Conservation (phyloP, 2,888 invertebrate species). For the Eurytoma adleriae region DNA sequence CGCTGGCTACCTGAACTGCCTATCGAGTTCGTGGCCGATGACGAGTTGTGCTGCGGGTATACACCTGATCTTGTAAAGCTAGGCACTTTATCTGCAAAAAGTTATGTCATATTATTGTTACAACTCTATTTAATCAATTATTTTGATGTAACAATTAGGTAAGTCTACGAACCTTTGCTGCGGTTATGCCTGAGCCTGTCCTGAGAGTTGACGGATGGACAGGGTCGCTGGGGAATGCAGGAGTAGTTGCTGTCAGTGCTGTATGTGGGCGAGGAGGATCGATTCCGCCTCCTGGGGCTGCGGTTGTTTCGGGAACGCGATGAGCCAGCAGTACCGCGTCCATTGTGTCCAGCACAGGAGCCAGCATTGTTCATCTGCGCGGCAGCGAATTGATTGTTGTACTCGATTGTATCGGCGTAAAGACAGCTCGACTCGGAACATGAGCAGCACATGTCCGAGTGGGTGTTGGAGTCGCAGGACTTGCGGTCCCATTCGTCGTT, state of each 20-base stretch:
- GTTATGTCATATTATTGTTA: background rate
- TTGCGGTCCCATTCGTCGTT: slow-evolving; percentile 75
- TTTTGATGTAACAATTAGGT: background rate
- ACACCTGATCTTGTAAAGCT: slow-evolving; percentile 70
- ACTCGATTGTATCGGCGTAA: slow-evolving; percentile 73
- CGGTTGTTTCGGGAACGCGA: slow-evolving; percentile 69
- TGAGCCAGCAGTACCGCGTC: slow-evolving; percentile 60
- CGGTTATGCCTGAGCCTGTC: slow-evolving; percentile 73
- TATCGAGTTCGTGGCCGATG: slow-evolving; percentile 73
- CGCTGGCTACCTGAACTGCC: slow-evolving; percentile 73
- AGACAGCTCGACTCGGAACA: slow-evolving; percentile 74
- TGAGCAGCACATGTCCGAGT: slow-evolving; percentile 74
- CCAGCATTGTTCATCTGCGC: slow-evolving; percentile 20
- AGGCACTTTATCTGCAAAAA: slow-evolving; percentile 71
- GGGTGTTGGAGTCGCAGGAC: slow-evolving; percentile 74
- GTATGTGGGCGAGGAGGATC: slow-evolving; percentile 71
- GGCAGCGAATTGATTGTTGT: slow-evolving; percentile 69
- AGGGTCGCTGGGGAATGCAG: slow-evolving; percentile 72
- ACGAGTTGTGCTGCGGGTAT: slow-evolving; percentile 71
- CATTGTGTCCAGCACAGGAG: slow-evolving; percentile 62
- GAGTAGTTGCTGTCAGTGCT: slow-evolving; percentile 75
- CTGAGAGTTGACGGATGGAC: slow-evolving; percentile 71
- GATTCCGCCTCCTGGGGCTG: slow-evolving; percentile 71
- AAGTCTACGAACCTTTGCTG: slow-evolving; percentile 68
- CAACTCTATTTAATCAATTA: too few relatives aligned